Percentiles rank a stretch among this genome's conserved stretches.
Evolutionary conservation across 1,140 invertebrate species (phyloP).

Genomic region (Ceratina calcarata): DNA sequence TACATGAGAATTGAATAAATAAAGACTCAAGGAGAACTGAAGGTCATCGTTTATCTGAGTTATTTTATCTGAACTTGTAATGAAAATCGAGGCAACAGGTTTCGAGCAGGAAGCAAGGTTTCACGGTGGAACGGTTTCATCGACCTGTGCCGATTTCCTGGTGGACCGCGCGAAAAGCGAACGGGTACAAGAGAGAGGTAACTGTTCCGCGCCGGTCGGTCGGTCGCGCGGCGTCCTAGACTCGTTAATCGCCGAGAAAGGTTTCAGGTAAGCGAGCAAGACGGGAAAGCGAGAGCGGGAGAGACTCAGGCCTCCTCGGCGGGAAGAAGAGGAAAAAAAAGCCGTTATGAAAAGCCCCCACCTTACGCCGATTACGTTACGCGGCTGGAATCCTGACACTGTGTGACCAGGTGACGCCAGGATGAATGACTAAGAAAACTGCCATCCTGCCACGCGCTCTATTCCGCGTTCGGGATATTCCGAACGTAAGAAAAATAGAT

Average conservation of each 20-base stretch:
- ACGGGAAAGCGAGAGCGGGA: slow-evolving; percentile 29
- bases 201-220: slow-evolving; percentile 65
- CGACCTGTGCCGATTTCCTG: slow-evolving; percentile 21
- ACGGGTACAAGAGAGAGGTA: slow-evolving; percentile 48
- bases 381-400: slow-evolving; percentile 71
- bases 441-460: slow-evolving; percentile 47
- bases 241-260: slow-evolving; percentile 64
- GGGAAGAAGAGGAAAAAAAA: slow-evolving; percentile 66
- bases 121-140: too few relatives aligned
- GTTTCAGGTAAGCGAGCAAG: slow-evolving; percentile 21
- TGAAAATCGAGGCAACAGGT: too few relatives aligned
- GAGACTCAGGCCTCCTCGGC: neutral
- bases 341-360: slow-evolving; percentile 68
- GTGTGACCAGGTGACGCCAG: slow-evolving; percentile 65
- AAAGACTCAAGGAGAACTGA: too few relatives aligned
- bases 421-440: slow-evolving; percentile 66
- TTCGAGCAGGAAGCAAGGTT: too few relatives aligned
- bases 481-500: too few relatives aligned
- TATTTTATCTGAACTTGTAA: too few relatives aligned
- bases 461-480: too few relatives aligned
- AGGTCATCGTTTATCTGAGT: too few relatives aligned
- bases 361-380: slow-evolving; percentile 67
- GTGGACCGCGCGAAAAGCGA: slow-evolving; percentile 53
- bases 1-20: too few relatives aligned
- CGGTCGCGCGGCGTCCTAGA: slow-evolving; percentile 69